Percentiles rank a stretch among this genome's conserved stretches.
Conservation (phyloP, 2,113 vertebrate species). For the Pongo pygmaeus region DNA sequence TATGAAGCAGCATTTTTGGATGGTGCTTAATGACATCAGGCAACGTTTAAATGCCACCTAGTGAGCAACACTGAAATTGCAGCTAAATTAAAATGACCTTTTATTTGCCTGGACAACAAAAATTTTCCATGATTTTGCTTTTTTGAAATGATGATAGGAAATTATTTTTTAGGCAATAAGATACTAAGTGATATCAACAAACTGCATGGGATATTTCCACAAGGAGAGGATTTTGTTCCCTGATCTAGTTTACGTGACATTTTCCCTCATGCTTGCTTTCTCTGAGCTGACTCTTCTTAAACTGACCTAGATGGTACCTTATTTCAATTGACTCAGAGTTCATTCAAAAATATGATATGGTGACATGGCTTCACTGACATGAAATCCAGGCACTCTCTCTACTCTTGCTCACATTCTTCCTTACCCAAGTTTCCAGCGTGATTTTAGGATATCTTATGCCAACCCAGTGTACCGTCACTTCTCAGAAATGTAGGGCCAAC, state of each 20-base stretch:
- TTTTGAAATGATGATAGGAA: slow-evolving; percentile 23
- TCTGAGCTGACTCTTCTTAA: fast-evolving
- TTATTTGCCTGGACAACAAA: background rate
- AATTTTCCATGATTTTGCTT: background rate
- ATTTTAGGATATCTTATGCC: fast-evolving
- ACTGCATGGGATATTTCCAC: background rate
- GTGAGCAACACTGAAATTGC: background rate
- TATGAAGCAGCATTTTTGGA: background rate
- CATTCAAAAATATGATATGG: fast-evolving
- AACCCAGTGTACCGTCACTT: no score
- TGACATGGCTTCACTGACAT: no score
- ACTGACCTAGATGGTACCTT: background rate
- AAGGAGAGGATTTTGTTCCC: background rate
- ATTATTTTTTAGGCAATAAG: background rate
- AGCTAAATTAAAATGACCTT: background rate
- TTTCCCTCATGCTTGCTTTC: background rate
- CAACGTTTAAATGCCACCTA: background rate
- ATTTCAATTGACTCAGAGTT: background rate
- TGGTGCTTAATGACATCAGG: background rate
- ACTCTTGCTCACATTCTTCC: fast-evolving
- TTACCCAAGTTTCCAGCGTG: no score
- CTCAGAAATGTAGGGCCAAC: no score
- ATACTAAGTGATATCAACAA: background rate
- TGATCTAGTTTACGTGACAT: background rate
- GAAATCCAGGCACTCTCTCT: background rate